Evolutionary conservation across 2,797 vertebrate species (phyloP).

Genomic region (Sparus aurata): DNA sequence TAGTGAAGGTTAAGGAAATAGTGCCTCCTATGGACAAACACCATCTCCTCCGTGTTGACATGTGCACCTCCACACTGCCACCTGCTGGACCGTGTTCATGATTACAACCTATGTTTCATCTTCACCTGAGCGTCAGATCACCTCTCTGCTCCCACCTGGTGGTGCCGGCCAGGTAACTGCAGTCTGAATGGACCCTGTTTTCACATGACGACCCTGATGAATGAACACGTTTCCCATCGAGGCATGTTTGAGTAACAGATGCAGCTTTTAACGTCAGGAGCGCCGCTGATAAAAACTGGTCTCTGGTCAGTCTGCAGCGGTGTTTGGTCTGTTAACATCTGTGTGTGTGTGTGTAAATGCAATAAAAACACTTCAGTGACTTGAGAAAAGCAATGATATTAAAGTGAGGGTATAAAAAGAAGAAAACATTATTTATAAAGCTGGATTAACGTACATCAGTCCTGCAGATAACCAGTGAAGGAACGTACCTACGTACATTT

Average conservation of each 20-base stretch:
- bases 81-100: conserved; percentile 40
- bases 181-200: background rate
- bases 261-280: too few species aligned
- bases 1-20: conserved; percentile 32
- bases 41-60: background rate
- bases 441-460: too few species aligned
- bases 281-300: too few species aligned
- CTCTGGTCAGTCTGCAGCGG: too few species aligned
- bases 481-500: too few species aligned
- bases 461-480: too few species aligned
- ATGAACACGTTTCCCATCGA: background rate
- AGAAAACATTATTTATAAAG: too few species aligned
- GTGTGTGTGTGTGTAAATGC: too few species aligned
- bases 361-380: too few species aligned
- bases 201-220: background rate
- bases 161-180: background rate
- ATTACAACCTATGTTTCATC: background rate
- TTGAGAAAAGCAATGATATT: too few species aligned
- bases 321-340: too few species aligned
- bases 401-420: too few species aligned
- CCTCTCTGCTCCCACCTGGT: conserved; percentile 44
- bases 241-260: background rate
- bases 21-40: conserved; percentile 55
- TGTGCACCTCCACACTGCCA: conserved; percentile 60
- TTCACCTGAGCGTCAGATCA: background rate